Base-by-base conservation (phyloP, 2,113 vertebrate genomes). In the Sisor rabdophorus region DNA sequence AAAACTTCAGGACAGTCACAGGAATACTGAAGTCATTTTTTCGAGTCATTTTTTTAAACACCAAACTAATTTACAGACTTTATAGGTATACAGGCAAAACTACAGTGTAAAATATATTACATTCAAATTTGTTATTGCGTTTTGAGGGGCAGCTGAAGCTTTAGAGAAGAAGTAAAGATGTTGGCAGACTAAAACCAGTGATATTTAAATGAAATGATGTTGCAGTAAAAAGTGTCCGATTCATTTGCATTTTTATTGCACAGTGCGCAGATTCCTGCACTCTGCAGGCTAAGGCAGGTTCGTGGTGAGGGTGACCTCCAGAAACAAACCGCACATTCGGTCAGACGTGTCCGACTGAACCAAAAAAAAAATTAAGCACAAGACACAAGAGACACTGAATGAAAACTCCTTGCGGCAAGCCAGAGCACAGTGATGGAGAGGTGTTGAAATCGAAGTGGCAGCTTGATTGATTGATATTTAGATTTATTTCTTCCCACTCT, bases 391-490 rank as follows among this genome's bases (percentile, higher is more conserved):
- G 65, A 81, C 78, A 54, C 60, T 73, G 71, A 83, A 61, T 87
- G 87, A 84, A 88, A 89, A 88, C 75, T 54, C 73, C 61, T 44
- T 75, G 60, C 26, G 80, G 74, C 11, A 32, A 36, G n/a, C 13
- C 80, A 83, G 84, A 84, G 79, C 82, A 73, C 73, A 52, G 63
- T 58, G 50, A 76, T 75, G 82, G 78, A 76, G 81, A 82, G 84
- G 90, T 86, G 88, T 86, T 87, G 87, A 89, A 90, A 88, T 83
- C 85, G 87, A 87, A 80, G 75, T 68, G 81, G 79, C 84, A 75
- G 79, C 84, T 88, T 85, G 55, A 22, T 55, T 68, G 83, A 2
- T 20, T 85, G 22, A 36, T 36, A 2, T 36, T 36, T 36, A 36
- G 83, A 2, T 19, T 85, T 24, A n/a, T n/a, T n/a, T n/a, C n/a